Evolutionary conservation across 2,888 invertebrate genomes (phyloP), one percentile per base, ranked within the genome.

Genomic region (Patella ulyssiponensis): DNA sequence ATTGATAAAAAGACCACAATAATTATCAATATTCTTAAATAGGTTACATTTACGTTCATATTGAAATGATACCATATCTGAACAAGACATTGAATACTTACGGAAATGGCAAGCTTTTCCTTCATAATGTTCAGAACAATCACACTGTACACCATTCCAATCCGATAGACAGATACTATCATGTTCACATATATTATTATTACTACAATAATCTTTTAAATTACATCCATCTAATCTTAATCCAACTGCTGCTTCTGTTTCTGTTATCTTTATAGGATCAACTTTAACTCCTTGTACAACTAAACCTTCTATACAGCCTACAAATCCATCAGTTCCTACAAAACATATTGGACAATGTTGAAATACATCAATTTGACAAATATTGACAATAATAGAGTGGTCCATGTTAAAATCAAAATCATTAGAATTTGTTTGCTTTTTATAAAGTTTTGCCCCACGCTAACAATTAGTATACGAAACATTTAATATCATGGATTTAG

Each of bases 21-120:
- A 27, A 27, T 27, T 3, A 27, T 27, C 27, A 27, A 27, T 2
- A 33, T 33, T 33, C 33, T 4, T 33, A 33, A 33, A 5, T 33
- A 33, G 5, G 33, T 33, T 5, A 33, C 33, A 33, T 33, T 33
- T 33, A 33, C 5, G 33, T 33, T 33, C 33, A 33, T 33, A 33
- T 33, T 4, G 5, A 33, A 33, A 33, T 33, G 7, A 33, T 4
- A 33, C 33, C 4, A 33, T 5, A 33, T 33, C 5, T 33, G 33
- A 33, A 5, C 7, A 33, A 33, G 3, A 27, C 4, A 44, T 44
- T 44, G 15, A 17, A n/a, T 20, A 89, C 91, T 92, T 89, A 94
- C 94, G 93, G 86, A 98, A 98, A 90, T 98, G 98, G 87, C 98
- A 98, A 89, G 97, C 97, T 89, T 96, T 96, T 14, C 98, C 98